Conservation (phyloP, 2,888 invertebrate species). For the Zygogramma bicolorata region DNA sequence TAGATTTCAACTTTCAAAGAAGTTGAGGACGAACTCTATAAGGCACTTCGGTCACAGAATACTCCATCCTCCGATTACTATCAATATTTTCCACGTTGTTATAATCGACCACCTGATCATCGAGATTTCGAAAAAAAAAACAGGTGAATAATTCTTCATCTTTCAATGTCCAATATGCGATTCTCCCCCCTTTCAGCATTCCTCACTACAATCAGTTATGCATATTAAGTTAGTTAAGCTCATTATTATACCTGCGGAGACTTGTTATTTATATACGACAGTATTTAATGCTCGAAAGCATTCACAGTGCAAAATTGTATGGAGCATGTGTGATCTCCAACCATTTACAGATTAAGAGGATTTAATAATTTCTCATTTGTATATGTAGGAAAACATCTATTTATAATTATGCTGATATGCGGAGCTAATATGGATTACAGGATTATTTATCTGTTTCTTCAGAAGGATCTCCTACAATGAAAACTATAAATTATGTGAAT, state of each 20-base stretch:
- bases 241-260: slow-evolving; percentile 66
- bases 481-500: slow-evolving; percentile 24
- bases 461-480: slow-evolving; percentile 18
- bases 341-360: slow-evolving; percentile 44
- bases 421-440: slow-evolving; percentile 46
- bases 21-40: too few species aligned
- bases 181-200: slow-evolving; percentile 48
- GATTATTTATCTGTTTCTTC: slow-evolving; percentile 40
- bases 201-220: slow-evolving; percentile 65
- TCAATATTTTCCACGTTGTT: too few species aligned
- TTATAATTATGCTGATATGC: slow-evolving; percentile 50
- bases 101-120: too few species aligned
- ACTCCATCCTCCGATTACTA: too few species aligned
- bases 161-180: background rate
- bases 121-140: too few species aligned
- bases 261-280: slow-evolving; percentile 64
- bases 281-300: slow-evolving; percentile 56
- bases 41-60: too few species aligned
- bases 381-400: slow-evolving; percentile 47
- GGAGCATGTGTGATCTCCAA: slow-evolving; percentile 38
- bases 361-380: slow-evolving; percentile 48
- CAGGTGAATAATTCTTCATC: background rate
- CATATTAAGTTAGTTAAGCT: slow-evolving; percentile 67
- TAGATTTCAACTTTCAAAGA: too few species aligned
- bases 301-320: slow-evolving; percentile 44